Conservation (phyloP, 2,113 vertebrate species). For the Calypte anna region DNA sequence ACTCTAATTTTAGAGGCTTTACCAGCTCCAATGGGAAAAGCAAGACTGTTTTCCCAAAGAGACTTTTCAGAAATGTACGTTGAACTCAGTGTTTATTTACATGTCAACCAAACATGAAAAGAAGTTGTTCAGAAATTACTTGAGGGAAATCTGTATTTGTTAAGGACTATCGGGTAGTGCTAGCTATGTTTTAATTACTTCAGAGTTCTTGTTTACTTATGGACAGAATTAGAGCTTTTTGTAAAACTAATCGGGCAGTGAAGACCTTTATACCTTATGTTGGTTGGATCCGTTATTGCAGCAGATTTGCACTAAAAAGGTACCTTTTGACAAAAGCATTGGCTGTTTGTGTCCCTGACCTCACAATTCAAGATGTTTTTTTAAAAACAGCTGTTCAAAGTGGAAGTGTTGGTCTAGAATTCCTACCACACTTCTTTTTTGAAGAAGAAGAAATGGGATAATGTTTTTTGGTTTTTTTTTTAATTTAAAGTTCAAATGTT, state of each 20-base stretch:
- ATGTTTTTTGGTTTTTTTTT: neutral
- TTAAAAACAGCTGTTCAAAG: neutral
- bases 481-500: neutral
- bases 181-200: neutral
- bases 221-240: neutral
- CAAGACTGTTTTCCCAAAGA: constrained; percentile 23
- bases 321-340: neutral
- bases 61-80: neutral
- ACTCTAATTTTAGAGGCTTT: constrained; percentile 15
- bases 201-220: neutral
- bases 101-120: neutral
- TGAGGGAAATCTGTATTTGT: neutral
- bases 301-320: neutral
- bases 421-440: neutral
- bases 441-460: neutral
- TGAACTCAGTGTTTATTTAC: neutral
- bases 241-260: neutral
- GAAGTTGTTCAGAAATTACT: neutral
- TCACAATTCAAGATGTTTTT: neutral
- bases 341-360: neutral
- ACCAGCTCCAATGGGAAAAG: neutral
- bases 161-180: neutral
- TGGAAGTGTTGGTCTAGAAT: neutral
- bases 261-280: rapidly evolving
- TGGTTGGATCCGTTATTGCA: neutral